Evolutionary conservation across 1,140 invertebrate genomes (phyloP).

Genomic region (Anoplolepis gracilipes): DNA sequence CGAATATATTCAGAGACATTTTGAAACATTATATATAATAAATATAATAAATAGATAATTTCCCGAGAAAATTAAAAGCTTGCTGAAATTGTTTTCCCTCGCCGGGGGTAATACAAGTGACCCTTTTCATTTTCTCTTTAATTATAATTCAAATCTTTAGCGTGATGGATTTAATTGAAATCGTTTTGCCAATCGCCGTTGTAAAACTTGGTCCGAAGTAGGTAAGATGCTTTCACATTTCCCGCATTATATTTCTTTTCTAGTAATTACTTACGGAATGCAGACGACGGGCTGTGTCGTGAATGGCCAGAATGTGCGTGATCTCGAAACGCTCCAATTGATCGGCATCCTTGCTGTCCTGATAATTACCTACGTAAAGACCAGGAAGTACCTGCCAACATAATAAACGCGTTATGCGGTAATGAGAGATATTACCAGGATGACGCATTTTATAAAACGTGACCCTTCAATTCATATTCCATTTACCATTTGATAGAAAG

Average conservation of each 20-base stretch:
- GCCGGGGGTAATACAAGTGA: too few species aligned
- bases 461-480: slow-evolving; percentile 5
- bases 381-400: slow-evolving; percentile 92
- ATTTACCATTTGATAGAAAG: too few species aligned
- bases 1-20: too few species aligned
- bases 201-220: not conserved
- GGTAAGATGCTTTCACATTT: not conserved
- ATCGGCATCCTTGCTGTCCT: slow-evolving; percentile 96
- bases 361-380: slow-evolving; percentile 94
- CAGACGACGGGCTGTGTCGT: slow-evolving; percentile 95
- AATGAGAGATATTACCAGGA: not conserved
- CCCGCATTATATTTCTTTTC: not conserved
- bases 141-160: too few species aligned
- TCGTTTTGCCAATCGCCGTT: not conserved
- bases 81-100: too few species aligned
- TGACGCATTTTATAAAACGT: not conserved
- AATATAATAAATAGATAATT: too few species aligned
- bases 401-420: not conserved
- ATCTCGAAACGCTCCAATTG: slow-evolving; percentile 96
- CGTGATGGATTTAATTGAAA: too few species aligned
- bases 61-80: too few species aligned
- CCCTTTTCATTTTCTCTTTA: too few species aligned
- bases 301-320: slow-evolving; percentile 97
- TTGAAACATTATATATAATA: too few species aligned
- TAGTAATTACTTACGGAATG: slow-evolving; percentile 92